Percentiles rank a stretch among this genome's conserved stretches.
These are phyloP conservation scores for Otus scops DNA, from an alignment of 2,797 vertebrate species.

Conservation along the genomic window DNA sequence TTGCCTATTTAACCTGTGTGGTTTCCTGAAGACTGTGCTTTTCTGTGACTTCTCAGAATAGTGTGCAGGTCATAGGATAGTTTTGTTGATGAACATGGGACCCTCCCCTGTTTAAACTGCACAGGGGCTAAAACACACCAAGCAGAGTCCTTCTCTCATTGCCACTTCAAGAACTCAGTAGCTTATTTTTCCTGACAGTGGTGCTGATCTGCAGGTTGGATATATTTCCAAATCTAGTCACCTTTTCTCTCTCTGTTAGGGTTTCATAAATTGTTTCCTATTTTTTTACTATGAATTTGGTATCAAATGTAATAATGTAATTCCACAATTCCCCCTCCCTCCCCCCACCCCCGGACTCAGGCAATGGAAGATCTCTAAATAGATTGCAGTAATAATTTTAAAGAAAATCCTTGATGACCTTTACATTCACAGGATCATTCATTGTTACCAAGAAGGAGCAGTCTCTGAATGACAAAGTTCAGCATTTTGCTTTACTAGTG, in stretches of 20 bases:
- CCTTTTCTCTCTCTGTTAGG: not conserved
- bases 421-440: not conserved
- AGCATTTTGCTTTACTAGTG: not conserved
- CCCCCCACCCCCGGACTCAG: not conserved
- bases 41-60: conserved; percentile 23
- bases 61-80: not conserved
- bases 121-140: not conserved
- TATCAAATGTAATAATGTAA: not conserved
- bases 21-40: conserved; percentile 41
- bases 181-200: not conserved
- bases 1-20: conserved; percentile 26
- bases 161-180: not conserved
- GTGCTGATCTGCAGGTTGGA: not conserved
- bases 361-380: not conserved
- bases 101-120: not conserved
- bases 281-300: not conserved
- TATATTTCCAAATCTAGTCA: not conserved
- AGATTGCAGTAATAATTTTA: not conserved
- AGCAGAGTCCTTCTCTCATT: not conserved
- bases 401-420: not conserved
- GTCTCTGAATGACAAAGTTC: not conserved
- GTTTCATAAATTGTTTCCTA: not conserved
- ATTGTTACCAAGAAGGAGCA: not conserved
- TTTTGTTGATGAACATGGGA: not conserved
- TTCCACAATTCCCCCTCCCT: too few species aligned